Conservation (phyloP, 1,140 invertebrate species). For the Drosophila cardini region DNA sequence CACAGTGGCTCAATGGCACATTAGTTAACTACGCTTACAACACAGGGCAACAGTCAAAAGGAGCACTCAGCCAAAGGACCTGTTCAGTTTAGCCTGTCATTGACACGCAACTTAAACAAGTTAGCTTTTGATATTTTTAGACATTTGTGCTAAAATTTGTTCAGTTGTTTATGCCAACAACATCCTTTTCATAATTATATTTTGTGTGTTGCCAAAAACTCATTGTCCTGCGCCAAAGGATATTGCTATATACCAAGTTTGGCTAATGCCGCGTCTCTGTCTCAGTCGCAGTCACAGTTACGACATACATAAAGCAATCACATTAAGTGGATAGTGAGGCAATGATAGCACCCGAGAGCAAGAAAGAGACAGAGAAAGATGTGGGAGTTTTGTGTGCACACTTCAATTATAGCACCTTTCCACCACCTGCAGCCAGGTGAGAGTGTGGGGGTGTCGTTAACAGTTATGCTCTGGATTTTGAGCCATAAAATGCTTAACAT, state of each 20-base stretch:
- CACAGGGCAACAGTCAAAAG: conserved; percentile 7
- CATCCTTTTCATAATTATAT: conserved; percentile 17
- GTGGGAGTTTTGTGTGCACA: conserved; percentile 4
- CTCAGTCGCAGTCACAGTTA: conserved; percentile 13
- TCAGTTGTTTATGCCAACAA: conserved; percentile 13
- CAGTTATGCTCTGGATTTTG: conserved; percentile 34
- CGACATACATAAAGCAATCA: conserved; percentile 59
- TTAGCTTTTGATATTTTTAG: conserved; percentile 44
- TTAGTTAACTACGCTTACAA: conserved; percentile 2
- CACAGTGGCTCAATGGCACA: conserved; percentile 6
- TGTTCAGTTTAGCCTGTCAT: conserved; percentile 28
- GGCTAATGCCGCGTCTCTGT: conserved; percentile 37
- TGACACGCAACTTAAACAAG: conserved; percentile 31
- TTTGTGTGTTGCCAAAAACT: conserved; percentile 29
- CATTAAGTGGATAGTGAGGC: conserved; percentile 58
- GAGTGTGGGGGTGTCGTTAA: conserved; percentile 23
- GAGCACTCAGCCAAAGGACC: conserved; percentile 21
- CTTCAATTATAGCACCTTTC: conserved; percentile 28
- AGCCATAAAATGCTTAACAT: conserved; percentile 35
- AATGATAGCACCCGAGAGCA: conserved; percentile 9
- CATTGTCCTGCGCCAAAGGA: conserved; percentile 31
- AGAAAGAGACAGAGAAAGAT: neutral
- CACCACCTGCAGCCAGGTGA: conserved; percentile 5
- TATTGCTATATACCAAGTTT: conserved; percentile 48
- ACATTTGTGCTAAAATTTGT: conserved; percentile 35